Conservation (phyloP, 2,888 invertebrate genomes). For the Andrena fulva region DNA sequence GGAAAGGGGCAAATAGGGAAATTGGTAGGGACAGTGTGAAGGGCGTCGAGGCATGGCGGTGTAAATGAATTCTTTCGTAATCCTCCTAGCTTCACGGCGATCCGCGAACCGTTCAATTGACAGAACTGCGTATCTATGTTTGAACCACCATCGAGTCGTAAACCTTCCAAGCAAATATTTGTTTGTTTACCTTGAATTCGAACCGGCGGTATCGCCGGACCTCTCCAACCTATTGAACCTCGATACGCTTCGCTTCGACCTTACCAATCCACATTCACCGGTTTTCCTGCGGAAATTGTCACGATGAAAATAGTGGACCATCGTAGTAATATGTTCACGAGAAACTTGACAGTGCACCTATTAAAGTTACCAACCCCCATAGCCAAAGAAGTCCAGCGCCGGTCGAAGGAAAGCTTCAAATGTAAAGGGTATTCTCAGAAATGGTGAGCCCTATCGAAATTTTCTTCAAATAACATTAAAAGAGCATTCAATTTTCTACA, state of each 20-base stretch:
- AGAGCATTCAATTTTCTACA: too few relatives aligned
- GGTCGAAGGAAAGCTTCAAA: too few relatives aligned
- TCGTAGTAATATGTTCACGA: too few relatives aligned
- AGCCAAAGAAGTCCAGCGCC: too few relatives aligned
- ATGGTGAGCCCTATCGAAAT: too few relatives aligned
- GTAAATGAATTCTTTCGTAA: neutral
- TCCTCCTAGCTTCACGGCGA: neutral
- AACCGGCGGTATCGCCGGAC: neutral
- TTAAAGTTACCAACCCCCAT: too few relatives aligned
- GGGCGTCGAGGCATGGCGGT: neutral
- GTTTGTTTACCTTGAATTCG: constrained; percentile 30
- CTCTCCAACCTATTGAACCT: neutral
- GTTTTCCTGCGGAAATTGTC: too few relatives aligned
- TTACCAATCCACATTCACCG: too few relatives aligned
- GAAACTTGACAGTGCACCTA: too few relatives aligned
- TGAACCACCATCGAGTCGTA: constrained; percentile 31
- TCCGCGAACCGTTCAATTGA: constrained; percentile 9
- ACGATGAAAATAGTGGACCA: too few relatives aligned
- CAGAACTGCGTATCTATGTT: constrained; percentile 21
- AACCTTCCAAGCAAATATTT: constrained; percentile 43
- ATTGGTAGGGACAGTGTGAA: neutral
- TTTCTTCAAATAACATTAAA: too few relatives aligned
- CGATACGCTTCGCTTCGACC: neutral
- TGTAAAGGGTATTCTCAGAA: too few relatives aligned
- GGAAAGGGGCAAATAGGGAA: neutral